phyloP scores from a whole-genome alignment of 2,797 vertebrate species.

The Mus minutoides region DNA sequence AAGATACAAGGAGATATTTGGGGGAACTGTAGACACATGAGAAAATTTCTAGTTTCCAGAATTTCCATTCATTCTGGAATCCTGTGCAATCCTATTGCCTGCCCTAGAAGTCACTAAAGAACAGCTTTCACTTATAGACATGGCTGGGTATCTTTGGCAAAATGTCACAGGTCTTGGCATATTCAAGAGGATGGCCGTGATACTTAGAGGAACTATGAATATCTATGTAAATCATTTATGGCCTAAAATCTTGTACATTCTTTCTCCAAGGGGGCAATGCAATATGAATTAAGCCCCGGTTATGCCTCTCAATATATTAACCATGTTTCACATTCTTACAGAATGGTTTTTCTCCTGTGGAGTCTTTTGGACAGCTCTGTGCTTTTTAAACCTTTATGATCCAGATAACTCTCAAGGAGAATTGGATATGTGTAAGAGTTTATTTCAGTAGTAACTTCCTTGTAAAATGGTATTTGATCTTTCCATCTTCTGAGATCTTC shows the following conservation, averaged over 20 bases:
- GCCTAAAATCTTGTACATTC: conserved; percentile 78
- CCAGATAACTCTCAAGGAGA: conserved; percentile 63
- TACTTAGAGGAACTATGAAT: conserved; percentile 73
- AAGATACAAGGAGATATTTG: background rate
- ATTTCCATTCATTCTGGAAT: background rate
- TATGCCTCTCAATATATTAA: conserved; percentile 82
- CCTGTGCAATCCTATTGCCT: background rate
- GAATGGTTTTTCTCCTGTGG: conserved; percentile 73
- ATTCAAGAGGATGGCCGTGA: conserved; percentile 77
- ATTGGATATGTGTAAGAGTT: conserved; percentile 61
- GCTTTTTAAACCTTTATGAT: conserved; percentile 83
- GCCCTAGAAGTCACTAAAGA: background rate
- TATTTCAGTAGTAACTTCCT: conserved; percentile 63
- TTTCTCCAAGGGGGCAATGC: conserved; percentile 83
- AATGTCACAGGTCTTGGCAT: conserved; percentile 76
- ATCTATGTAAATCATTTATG: conserved; percentile 86
- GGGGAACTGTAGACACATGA: background rate
- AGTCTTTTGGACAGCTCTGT: conserved; percentile 77
- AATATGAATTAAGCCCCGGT: conserved; percentile 83
- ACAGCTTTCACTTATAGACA: conserved; percentile 18
- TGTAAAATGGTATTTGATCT: background rate
- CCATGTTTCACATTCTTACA: conserved; percentile 75
- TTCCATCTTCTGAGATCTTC: no score
- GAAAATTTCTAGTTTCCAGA: background rate
- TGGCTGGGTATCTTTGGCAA: conserved; percentile 27